Base-by-base conservation (phyloP, 1,140 invertebrate species). In the Sycophila sp. region DNA sequence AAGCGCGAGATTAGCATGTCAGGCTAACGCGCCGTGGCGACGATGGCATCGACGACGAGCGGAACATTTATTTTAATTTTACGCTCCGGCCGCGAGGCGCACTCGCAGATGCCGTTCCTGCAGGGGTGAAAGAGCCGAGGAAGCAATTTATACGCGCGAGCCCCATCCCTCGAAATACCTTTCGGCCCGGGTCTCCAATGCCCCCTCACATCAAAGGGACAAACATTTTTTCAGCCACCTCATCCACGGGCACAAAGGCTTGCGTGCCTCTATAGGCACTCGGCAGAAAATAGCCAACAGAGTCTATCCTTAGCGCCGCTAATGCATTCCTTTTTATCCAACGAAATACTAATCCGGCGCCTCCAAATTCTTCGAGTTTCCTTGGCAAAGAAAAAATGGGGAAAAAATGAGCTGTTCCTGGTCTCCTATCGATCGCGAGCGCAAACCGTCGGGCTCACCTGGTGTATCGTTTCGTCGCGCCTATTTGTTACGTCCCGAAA, bases 351-450 rank as follows among this genome's bases (percentile, higher is more conserved):
- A 36, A 56, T 38, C 36, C 13, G 13, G 32, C n/a, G n/a, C n/a
- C 0, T 47, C 47, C 34, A 19, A 19, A 22, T 15, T 3, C 6
- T 60, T n/a, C n/a, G n/a, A n/a, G n/a, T n/a, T n/a, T n/a, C n/a
- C n/a, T n/a, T n/a, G n/a, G n/a, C n/a, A n/a, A n/a, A n/a, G n/a
- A n/a, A n/a, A n/a, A n/a, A n/a, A n/a, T n/a, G n/a, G n/a, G n/a
- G n/a, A n/a, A n/a, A n/a, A n/a, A n/a, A n/a, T n/a, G n/a, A n/a
- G n/a, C n/a, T n/a, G n/a, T n/a, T n/a, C n/a, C n/a, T n/a, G n/a
- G n/a, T n/a, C n/a, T n/a, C n/a, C n/a, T n/a, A n/a, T n/a, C 75
- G 83, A 85, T 83, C 78, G 70, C 45, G 55, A 53, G 80, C 77
- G 83, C 83, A 80, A 70, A 71, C 73, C 64, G 56, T 67, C 64